These are phyloP conservation scores for Drosophila kikkawai DNA, from an alignment of 1,140 invertebrate species.

Conservation along the genomic window DNA sequence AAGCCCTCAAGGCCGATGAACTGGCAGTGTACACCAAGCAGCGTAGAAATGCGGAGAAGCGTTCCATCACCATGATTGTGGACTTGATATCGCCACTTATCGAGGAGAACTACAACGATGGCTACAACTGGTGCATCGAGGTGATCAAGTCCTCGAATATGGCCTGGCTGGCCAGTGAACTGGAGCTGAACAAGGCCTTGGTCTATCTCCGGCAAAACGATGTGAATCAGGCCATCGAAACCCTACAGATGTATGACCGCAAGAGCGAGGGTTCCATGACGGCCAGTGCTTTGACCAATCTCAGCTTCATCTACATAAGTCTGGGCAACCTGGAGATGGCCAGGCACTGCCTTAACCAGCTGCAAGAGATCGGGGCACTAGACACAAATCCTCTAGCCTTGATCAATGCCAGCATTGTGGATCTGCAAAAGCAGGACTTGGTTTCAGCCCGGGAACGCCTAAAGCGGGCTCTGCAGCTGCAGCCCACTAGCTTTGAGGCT, in stretches of 20 bases:
- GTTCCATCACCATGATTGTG: constrained; percentile 94
- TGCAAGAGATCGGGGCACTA: constrained; percentile 89
- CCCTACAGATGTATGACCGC: constrained; percentile 95
- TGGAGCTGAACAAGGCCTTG: constrained; percentile 97
- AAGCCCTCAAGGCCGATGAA: constrained; percentile 93
- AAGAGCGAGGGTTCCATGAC: constrained; percentile 94
- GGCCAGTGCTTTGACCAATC: constrained; percentile 94
- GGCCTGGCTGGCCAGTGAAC: constrained; percentile 92
- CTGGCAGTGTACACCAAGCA: constrained; percentile 91
- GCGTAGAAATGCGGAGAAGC: constrained; percentile 92
- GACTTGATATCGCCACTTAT: constrained; percentile 96
- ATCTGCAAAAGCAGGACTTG: constrained; percentile 90
- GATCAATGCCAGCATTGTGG: constrained; percentile 95
- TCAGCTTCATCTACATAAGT: constrained; percentile 95
- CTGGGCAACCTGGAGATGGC: constrained; percentile 94
- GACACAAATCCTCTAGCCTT: constrained; percentile 92
- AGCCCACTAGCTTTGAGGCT: constrained; percentile 94
- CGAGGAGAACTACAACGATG: constrained; percentile 91
- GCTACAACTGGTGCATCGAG: constrained; percentile 91
- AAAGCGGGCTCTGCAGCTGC: constrained; percentile 91
- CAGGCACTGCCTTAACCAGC: constrained; percentile 91
- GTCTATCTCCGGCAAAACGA: constrained; percentile 95
- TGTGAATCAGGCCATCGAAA: constrained; percentile 93
- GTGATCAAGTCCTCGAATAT: constrained; percentile 93
- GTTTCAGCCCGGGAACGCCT: constrained; percentile 92